phyloP scores from a whole-genome alignment of 2,888 invertebrate species.

The Metacarcinus magister region DNA sequence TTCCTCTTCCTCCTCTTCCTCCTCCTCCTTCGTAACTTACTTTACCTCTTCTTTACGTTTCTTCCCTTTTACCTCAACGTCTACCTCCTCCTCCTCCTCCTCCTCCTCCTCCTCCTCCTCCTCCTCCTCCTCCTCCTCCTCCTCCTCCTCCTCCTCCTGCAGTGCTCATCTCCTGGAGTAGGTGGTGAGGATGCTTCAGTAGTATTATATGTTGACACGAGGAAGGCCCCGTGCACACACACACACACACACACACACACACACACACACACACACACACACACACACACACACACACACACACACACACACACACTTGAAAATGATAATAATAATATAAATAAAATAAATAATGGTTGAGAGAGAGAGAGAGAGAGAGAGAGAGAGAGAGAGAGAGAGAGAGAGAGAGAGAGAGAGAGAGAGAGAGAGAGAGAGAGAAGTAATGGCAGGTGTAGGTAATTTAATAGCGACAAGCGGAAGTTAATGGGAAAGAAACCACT shows the following conservation, averaged over 20 bases:
- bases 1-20: neutral
- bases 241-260: too few species aligned
- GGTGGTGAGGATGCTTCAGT: too few species aligned
- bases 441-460: neutral
- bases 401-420: conserved; percentile 1
- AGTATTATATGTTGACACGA: too few species aligned
- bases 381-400: neutral
- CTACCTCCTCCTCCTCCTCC: neutral
- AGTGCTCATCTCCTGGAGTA: neutral
- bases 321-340: neutral
- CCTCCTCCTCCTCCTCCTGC: neutral
- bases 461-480: neutral
- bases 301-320: neutral
- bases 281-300: too few species aligned
- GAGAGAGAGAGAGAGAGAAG: neutral
- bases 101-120: neutral
- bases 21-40: too few species aligned
- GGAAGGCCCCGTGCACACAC: too few species aligned
- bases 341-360: neutral
- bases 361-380: neutral
- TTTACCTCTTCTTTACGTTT: neutral
- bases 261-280: too few species aligned
- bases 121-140: neutral
- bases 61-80: neutral
- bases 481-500: neutral